Conservation (phyloP, 1,140 invertebrate genomes). For the Musca domestica region DNA sequence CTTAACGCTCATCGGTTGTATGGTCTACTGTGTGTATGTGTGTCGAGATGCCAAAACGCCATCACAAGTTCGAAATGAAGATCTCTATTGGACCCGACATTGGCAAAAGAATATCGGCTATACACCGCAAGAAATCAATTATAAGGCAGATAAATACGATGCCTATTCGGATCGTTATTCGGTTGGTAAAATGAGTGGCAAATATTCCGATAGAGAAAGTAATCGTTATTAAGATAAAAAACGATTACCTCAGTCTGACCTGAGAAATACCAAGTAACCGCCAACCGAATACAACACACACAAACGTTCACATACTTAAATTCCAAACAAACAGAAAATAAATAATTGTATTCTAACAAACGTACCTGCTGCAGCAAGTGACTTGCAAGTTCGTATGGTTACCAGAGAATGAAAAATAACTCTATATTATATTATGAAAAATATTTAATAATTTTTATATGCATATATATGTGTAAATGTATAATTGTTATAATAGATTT, state of each 20-base stretch:
- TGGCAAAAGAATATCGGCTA: constrained; percentile 80
- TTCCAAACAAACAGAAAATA: too few relatives aligned
- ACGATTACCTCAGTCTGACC: background rate
- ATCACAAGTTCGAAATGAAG: constrained; percentile 68
- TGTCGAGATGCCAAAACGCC: constrained; percentile 74
- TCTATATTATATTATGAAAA: too few relatives aligned
- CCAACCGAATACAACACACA: too few relatives aligned
- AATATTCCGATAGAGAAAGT: constrained; percentile 66
- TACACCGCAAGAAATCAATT: constrained; percentile 74
- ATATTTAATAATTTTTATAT: too few relatives aligned
- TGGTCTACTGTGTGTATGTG: constrained; percentile 81
- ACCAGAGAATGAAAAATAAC: background rate
- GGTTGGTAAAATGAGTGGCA: constrained; percentile 68
- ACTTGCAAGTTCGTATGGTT: constrained; percentile 51
- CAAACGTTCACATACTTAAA: too few relatives aligned
- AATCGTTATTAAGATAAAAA: constrained; percentile 43
- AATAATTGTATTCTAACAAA: constrained; percentile 30
- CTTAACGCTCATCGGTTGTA: constrained; percentile 75
- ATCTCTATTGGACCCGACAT: constrained; percentile 85
- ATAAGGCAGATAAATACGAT: constrained; percentile 69
- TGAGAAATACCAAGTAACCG: background rate
- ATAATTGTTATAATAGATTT: too few relatives aligned
- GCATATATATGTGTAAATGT: too few relatives aligned
- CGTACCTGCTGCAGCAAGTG: constrained; percentile 53
- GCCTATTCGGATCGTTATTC: constrained; percentile 68